Evolutionary conservation across 92 coral and sea anemone genomes (phyloP), one percentile per base, ranked within the genome.

Genomic region (Phymanthus crucifer): DNA sequence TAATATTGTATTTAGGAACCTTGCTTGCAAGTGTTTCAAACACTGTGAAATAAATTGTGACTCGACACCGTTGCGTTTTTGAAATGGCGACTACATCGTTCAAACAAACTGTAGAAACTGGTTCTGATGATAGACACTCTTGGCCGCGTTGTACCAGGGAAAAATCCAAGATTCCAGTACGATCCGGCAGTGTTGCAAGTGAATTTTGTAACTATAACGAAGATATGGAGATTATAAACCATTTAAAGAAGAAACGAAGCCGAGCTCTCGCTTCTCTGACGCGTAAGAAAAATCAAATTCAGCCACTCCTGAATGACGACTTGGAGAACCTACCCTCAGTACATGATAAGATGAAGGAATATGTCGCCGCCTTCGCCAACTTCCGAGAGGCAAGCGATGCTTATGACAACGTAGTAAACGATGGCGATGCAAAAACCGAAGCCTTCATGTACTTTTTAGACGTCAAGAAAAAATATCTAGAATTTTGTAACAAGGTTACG

Each of bases 241-340:
- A 72, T 45, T 33, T 72, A 6, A 73, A 73, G 78, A 73, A 47
- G 14, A 23, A 27, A 48, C 45, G 78, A 48, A 73, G 78, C 46
- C 27, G 64, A 73, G 78, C 78, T 73, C 66, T 73, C 9, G 78
- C 64, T 73, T 73, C 65, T 32, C 27, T 47, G 34, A 73, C 66
- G 35, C 0, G 78, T 1, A 73, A 73, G 21, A 73, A 24, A 34
- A 73, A 73, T 26, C 61, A 73, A 46, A 47, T 73, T 26, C 61
- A 73, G 32, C 78, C 34, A 11, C 61, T 73, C 47, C 78, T 73
- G 1, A 45, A 24, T 12, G 37, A 19, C 66, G 78, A 47, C 29
- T 21, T 5, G 19, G 17, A 40, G 65, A 47, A 47, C 27, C 23
- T 45, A 14, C 9, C 61, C 19, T 9, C 54, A 45, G 65, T 73